Evolutionary conservation across 2,797 vertebrate genomes (phyloP).

Genomic region (Cetoscarus ocellatus): DNA sequence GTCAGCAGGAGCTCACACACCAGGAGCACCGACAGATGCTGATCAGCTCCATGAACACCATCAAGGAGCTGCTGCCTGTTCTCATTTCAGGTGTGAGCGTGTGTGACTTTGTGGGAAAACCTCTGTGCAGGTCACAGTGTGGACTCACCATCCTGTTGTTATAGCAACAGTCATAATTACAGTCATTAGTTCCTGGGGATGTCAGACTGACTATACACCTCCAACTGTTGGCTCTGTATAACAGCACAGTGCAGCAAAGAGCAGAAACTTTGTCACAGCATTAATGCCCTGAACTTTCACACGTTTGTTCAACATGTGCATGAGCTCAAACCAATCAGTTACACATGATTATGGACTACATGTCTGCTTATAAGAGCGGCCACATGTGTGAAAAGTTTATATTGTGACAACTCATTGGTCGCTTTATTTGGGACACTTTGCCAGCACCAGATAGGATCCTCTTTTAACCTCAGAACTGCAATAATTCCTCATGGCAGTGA

Average conservation of each 20-base stretch:
- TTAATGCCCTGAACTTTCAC: background rate
- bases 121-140: conserved; percentile 45
- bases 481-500: too few relatives aligned
- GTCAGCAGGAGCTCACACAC: conserved; percentile 97
- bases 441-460: too few relatives aligned
- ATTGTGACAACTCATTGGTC: too few relatives aligned
- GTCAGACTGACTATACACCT: conserved; percentile 42
- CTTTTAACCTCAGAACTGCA: too few relatives aligned
- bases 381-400: too few relatives aligned
- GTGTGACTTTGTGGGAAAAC: conserved; percentile 19
- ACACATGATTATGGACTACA: background rate
- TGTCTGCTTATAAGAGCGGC: background rate
- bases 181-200: conserved; percentile 73
- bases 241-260: conserved; percentile 15
- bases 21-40: conserved; percentile 98
- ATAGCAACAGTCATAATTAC: conserved; percentile 82
- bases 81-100: conserved; percentile 93
- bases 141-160: conserved; percentile 65
- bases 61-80: conserved; percentile 96
- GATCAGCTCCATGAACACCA: conserved; percentile 95
- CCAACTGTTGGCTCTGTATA: conserved; percentile 34
- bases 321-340: background rate
- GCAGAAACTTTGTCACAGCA: conserved; percentile 7
- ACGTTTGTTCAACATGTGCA: background rate
- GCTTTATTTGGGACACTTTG: too few relatives aligned